Conservation (phyloP, 2,797 vertebrate species). For the Sebastes wilsoni region DNA sequence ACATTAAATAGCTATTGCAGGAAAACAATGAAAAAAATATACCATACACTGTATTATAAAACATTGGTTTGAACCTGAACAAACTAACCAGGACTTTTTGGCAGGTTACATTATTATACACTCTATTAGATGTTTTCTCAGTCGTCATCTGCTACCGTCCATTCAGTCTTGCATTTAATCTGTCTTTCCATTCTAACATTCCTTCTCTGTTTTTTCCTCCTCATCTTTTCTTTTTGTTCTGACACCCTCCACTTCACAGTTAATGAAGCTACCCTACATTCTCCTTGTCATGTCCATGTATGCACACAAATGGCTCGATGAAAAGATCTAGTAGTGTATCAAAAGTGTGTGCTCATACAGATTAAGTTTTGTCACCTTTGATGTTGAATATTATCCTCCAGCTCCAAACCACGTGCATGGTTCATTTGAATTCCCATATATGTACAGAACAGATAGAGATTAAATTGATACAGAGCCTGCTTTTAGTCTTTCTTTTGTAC, state of each 20-base stretch:
- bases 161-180: neutral
- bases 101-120: neutral
- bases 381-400: constrained; percentile 18
- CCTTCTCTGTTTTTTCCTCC: neutral
- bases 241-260: neutral
- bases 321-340: constrained; percentile 4
- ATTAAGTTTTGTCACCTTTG: constrained; percentile 17
- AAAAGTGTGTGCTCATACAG: neutral
- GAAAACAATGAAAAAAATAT: neutral
- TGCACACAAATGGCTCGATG: constrained; percentile 8
- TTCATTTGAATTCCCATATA: neutral
- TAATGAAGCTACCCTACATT: neutral
- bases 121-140: neutral
- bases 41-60: neutral
- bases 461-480: constrained; percentile 14
- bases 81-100: neutral
- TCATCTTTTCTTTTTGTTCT: neutral
- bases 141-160: neutral
- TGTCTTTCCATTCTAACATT: neutral
- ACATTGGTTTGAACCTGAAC: neutral
- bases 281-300: neutral
- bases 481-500: constrained; percentile 33
- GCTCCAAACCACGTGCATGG: neutral
- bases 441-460: constrained; percentile 34
- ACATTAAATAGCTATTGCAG: neutral